Percentiles rank a stretch among this genome's conserved stretches.
Evolutionary conservation across 2,113 vertebrate genomes (phyloP).

Genomic region (Dicaeum eximium): DNA sequence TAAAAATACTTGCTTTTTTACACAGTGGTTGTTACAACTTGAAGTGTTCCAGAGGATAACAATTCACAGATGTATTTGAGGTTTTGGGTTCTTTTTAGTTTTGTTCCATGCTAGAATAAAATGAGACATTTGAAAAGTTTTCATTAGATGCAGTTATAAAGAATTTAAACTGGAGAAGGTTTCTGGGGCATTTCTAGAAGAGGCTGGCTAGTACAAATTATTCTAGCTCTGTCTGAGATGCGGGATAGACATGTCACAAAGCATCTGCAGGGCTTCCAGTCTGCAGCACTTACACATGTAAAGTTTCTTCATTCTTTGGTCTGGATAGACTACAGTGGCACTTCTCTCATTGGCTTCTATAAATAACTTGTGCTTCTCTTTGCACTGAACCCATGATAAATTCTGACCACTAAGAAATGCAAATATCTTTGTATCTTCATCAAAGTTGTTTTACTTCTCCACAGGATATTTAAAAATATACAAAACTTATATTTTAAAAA

Average conservation of each 20-base stretch:
- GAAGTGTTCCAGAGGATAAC: constrained; percentile 5
- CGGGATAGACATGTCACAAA: not conserved
- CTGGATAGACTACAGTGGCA: not conserved
- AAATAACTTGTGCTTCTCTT: not conserved
- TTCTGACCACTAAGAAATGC: not conserved
- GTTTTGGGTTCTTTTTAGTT: not conserved
- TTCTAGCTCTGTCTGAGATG: not conserved
- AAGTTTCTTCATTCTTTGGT: not conserved
- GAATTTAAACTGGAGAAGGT: not conserved
- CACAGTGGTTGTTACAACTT: not conserved
- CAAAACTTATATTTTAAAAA: not conserved
- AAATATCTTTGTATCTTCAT: not conserved
- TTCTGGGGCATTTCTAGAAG: not conserved
- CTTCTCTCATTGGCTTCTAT: not conserved
- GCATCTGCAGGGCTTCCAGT: not conserved
- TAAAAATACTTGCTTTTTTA: constrained; percentile 37
- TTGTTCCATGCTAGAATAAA: not conserved
- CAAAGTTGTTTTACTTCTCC: not conserved
- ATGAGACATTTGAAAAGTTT: not conserved
- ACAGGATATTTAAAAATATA: not conserved
- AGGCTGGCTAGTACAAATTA: not conserved
- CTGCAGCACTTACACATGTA: rapidly evolving
- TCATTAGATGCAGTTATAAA: not conserved
- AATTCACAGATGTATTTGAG: constrained; percentile 31
- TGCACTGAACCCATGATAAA: not conserved